Evolutionary conservation across 2,888 invertebrate genomes (phyloP).

Genomic region (Drosophila putrida): DNA sequence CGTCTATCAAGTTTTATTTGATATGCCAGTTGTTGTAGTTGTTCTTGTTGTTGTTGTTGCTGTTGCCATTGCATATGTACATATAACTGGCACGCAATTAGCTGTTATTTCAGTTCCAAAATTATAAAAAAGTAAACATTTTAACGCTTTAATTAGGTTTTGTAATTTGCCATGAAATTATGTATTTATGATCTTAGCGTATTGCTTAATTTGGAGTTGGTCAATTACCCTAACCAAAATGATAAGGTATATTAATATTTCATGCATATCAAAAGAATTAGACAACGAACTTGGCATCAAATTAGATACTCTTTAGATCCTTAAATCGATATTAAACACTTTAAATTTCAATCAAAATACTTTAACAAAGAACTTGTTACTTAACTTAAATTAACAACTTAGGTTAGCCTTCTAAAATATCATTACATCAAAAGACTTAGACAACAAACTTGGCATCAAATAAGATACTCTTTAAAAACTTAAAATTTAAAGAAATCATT

Average conservation of each 20-base stretch:
- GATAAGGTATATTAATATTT: background rate
- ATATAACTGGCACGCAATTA: constrained; percentile 58
- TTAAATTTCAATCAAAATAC: too few relatives aligned
- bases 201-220: constrained; percentile 34
- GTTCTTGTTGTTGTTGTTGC: constrained; percentile 20
- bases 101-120: constrained; percentile 50
- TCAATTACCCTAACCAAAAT: constrained; percentile 23
- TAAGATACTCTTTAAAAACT: too few relatives aligned
- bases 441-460: too few relatives aligned
- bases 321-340: background rate
- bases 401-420: too few relatives aligned
- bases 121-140: constrained; percentile 53
- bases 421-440: too few relatives aligned
- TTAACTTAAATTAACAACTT: too few relatives aligned
- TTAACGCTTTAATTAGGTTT: constrained; percentile 62
- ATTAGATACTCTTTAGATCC: background rate
- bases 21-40: constrained; percentile 5
- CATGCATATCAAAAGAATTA: constrained; percentile 34
- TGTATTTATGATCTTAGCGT: constrained; percentile 28
- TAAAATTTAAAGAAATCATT: too few relatives aligned
- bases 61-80: constrained; percentile 33
- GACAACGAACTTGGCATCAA: constrained; percentile 27
- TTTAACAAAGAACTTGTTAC: too few relatives aligned
- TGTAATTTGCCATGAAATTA: constrained; percentile 54
- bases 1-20: too few relatives aligned